These are phyloP conservation scores for Zaprionus tsacasi DNA, from an alignment of 1,140 invertebrate species.

Conservation along the genomic window DNA sequence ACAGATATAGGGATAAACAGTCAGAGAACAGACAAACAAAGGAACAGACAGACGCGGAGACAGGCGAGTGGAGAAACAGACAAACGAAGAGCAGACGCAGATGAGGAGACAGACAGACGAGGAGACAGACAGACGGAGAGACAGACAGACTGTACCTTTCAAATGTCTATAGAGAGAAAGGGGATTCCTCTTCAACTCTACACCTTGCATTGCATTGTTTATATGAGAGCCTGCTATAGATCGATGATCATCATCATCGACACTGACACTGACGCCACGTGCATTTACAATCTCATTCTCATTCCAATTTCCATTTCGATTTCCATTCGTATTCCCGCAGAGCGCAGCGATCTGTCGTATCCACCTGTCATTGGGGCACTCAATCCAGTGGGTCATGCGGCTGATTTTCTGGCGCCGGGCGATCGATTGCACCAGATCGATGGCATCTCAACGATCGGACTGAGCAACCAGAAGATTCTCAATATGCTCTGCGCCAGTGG, in stretches of 20 bases:
- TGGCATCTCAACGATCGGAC: conserved; percentile 90
- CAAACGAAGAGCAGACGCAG: too few relatives aligned
- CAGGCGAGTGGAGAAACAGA: too few relatives aligned
- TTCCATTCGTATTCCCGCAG: too few relatives aligned
- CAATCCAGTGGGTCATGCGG: conserved; percentile 81
- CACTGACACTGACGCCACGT: conserved; percentile 15
- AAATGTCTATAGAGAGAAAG: neutral
- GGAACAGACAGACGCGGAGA: too few relatives aligned
- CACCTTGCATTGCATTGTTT: conserved; percentile 3
- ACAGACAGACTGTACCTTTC: too few relatives aligned
- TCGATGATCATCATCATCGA: neutral
- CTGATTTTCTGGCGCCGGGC: conserved; percentile 87
- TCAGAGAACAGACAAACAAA: too few relatives aligned
- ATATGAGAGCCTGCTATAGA: conserved; percentile 1
- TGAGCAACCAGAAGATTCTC: conserved; percentile 92
- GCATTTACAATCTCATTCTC: neutral
- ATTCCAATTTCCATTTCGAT: neutral
- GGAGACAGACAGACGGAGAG: too few relatives aligned
- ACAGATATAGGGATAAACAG: too few relatives aligned
- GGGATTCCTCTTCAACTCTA: neutral
- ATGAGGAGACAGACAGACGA: neutral
- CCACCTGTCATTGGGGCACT: conserved; percentile 82
- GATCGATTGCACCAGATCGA: conserved; percentile 92
- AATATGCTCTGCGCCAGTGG: conserved; percentile 87
- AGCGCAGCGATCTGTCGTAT: conserved; percentile 83